A percentile compares a stretch with the other conserved stretches of the same genome.
phyloP scores from a whole-genome alignment of 2,888 invertebrate genomes.

The Hofmannophila pseudospretella region DNA sequence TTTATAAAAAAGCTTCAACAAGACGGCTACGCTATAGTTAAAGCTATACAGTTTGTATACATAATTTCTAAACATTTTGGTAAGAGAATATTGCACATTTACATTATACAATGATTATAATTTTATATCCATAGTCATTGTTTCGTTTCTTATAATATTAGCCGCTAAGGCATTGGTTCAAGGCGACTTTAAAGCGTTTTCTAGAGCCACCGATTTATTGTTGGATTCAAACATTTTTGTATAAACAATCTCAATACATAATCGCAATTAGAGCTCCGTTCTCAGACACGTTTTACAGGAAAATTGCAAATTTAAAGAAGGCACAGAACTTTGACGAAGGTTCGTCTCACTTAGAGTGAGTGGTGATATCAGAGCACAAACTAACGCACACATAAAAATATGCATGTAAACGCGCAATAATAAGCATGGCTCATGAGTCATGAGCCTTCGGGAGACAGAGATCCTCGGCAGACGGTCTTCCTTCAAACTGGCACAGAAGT shows the following conservation, averaged over 20 bases:
- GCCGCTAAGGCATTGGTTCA: slow-evolving; percentile 57
- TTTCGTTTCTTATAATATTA: slow-evolving; percentile 31
- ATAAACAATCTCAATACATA: too few species aligned
- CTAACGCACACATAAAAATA: background rate
- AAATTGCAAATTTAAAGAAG: too few species aligned
- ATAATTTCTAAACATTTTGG: slow-evolving; percentile 70
- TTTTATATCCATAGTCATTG: slow-evolving; percentile 33
- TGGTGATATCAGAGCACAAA: background rate
- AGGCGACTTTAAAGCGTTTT: slow-evolving; percentile 53
- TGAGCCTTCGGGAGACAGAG: too few species aligned
- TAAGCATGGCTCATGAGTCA: too few species aligned
- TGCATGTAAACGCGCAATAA: too few species aligned
- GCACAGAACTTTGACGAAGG: too few species aligned
- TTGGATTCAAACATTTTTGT: too few species aligned
- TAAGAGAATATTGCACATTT: slow-evolving; percentile 74
- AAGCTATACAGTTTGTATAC: slow-evolving; percentile 75
- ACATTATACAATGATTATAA: slow-evolving; percentile 45
- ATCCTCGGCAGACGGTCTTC: too few species aligned
- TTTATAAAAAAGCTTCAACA: slow-evolving; percentile 76
- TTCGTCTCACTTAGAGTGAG: too few species aligned
- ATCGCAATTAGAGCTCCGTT: too few species aligned
- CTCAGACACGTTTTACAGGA: too few species aligned
- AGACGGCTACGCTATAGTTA: slow-evolving; percentile 73
- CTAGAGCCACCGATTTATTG: slow-evolving; percentile 30
- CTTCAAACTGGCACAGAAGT: too few species aligned